These are phyloP conservation scores for Sylvicapra grimmia DNA, from an alignment of 2,113 vertebrate genomes.

Conservation along the genomic window DNA sequence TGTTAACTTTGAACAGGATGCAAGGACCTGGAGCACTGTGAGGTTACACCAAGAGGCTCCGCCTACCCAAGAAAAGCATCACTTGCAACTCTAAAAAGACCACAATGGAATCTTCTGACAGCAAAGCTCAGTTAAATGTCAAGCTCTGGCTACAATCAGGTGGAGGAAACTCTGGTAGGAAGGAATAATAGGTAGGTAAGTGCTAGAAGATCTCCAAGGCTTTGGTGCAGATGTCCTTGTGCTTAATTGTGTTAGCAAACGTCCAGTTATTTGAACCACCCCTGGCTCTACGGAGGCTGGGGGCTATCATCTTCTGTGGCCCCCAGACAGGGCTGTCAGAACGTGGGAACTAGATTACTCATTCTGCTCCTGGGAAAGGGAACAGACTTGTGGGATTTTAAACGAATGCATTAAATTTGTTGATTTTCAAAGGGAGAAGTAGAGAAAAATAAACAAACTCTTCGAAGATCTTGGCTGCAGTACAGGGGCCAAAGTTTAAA, in stretches of 20 bases:
- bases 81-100: background rate
- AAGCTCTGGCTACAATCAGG: background rate
- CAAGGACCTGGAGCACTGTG: background rate
- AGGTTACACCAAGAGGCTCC: background rate
- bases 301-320: background rate
- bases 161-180: background rate
- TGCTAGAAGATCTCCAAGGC: background rate
- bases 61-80: background rate
- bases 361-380: conserved; percentile 49
- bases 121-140: background rate
- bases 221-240: background rate
- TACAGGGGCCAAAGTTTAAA: conserved; percentile 30
- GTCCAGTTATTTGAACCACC: background rate
- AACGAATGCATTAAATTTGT: conserved; percentile 48
- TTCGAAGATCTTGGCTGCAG: conserved; percentile 34
- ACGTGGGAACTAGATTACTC: conserved; percentile 48
- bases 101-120: background rate
- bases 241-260: background rate
- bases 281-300: background rate
- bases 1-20: background rate
- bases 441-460: conserved; percentile 58
- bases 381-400: conserved; percentile 41
- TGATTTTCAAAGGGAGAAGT: conserved; percentile 57
- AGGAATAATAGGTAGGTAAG: background rate
- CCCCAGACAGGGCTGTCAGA: background rate